Conservation (phyloP, 2,113 vertebrate genomes). For the Bufo gargarizans region DNA sequence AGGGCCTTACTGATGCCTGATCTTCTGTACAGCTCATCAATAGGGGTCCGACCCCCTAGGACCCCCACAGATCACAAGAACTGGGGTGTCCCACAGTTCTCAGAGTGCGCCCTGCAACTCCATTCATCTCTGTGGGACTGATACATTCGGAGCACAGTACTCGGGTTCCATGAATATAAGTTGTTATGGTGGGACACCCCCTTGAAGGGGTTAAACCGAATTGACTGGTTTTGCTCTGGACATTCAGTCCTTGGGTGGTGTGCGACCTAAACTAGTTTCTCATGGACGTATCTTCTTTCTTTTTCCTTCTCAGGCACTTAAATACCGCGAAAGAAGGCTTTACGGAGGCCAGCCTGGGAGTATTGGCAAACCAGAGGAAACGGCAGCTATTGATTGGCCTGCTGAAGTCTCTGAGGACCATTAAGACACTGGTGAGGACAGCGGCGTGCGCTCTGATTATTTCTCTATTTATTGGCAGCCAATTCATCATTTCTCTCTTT, state of each 20-base stretch:
- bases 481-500: slow-evolving; percentile 10
- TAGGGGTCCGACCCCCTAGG: too few species aligned
- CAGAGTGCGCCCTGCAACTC: too few species aligned
- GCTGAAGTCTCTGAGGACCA: slow-evolving; percentile 95
- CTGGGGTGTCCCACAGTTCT: too few species aligned
- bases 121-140: too few species aligned
- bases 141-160: too few species aligned
- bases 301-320: slow-evolving; percentile 78
- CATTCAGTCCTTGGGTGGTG: not conserved
- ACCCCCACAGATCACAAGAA: too few species aligned
- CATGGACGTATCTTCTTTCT: not conserved
- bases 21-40: too few species aligned
- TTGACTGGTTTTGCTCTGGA: too few species aligned
- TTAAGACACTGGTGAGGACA: slow-evolving; percentile 91
- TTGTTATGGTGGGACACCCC: too few species aligned
- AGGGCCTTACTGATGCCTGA: too few species aligned
- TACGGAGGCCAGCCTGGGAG: slow-evolving; percentile 93
- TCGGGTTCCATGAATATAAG: too few species aligned
- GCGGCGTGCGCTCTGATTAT: slow-evolving; percentile 45
- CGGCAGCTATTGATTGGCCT: slow-evolving; percentile 91
- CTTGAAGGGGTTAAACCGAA: too few species aligned
- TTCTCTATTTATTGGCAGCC: not conserved
- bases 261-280: not conserved
- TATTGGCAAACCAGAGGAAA: slow-evolving; percentile 94
- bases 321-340: slow-evolving; percentile 92